Conservation (phyloP, 2,888 invertebrate genomes). For the Heliothis peltigera region DNA sequence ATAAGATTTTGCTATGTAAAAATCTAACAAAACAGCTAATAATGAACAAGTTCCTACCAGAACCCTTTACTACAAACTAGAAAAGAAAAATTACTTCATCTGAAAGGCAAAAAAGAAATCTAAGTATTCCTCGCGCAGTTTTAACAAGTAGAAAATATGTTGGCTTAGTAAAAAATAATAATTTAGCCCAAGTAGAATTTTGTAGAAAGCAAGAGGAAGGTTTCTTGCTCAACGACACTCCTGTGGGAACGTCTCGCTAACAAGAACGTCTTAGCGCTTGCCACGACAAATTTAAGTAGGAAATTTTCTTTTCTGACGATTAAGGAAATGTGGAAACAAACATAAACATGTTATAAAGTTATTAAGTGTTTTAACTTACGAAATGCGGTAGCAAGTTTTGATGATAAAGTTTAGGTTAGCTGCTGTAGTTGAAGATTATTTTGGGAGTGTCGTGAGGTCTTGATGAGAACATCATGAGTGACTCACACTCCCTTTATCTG, state of each 20-base stretch:
- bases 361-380: conserved; percentile 38
- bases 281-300: conserved; percentile 59
- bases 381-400: conserved; percentile 23
- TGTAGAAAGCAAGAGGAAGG: conserved; percentile 52
- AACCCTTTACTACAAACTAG: not conserved
- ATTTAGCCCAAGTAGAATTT: conserved; percentile 48
- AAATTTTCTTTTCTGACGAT: conserved; percentile 58
- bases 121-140: conserved; percentile 7
- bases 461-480: too few relatives aligned
- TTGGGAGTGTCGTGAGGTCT: too few relatives aligned
- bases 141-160: conserved; percentile 38
- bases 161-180: conserved; percentile 44
- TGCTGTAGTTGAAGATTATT: conserved; percentile 12
- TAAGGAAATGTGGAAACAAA: conserved; percentile 52
- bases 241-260: conserved; percentile 56
- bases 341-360: conserved; percentile 51
- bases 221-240: conserved; percentile 57
- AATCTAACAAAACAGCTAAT: not conserved
- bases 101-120: conserved; percentile 14
- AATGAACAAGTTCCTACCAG: not conserved
- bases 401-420: conserved; percentile 23
- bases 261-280: conserved; percentile 63
- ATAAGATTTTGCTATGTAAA: too few relatives aligned
- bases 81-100: not conserved
- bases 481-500: too few relatives aligned